phyloP scores from a whole-genome alignment of 1,140 invertebrate genomes.

The Brachionus calyciflorus region DNA sequence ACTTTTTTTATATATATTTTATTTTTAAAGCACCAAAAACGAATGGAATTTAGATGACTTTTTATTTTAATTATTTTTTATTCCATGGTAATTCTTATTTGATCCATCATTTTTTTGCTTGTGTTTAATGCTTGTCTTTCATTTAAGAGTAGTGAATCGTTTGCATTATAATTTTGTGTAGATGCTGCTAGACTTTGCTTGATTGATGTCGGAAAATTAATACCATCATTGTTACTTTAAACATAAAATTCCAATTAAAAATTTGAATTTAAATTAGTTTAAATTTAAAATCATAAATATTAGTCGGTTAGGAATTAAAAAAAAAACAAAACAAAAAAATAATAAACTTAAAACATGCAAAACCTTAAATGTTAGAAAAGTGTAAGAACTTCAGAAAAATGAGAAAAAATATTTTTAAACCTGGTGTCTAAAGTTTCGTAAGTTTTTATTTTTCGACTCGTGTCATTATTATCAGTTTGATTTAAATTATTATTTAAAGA shows the following conservation, averaged over 20 bases:
- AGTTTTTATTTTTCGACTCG: no score
- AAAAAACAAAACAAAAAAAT: background rate
- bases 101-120: background rate
- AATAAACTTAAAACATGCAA: background rate
- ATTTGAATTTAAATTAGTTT: background rate
- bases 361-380: constrained; percentile 24
- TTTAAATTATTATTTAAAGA: background rate
- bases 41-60: no score
- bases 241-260: background rate
- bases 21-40: no score
- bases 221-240: constrained; percentile 14
- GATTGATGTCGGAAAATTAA: constrained; percentile 30
- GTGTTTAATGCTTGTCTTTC: background rate
- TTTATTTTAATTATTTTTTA: background rate
- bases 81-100: constrained; percentile 39
- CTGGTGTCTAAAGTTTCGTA: no score
- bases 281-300: background rate
- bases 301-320: constrained; percentile 20
- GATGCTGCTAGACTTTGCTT: background rate
- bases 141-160: background rate
- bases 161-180: background rate
- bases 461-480: no score
- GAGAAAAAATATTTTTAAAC: no score
- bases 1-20: no score
- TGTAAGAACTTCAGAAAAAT: no score